Evolutionary conservation across 2,113 vertebrate species (phyloP), one percentile per base, ranked within the genome.

Genomic region (Ariopsis seemanni): DNA sequence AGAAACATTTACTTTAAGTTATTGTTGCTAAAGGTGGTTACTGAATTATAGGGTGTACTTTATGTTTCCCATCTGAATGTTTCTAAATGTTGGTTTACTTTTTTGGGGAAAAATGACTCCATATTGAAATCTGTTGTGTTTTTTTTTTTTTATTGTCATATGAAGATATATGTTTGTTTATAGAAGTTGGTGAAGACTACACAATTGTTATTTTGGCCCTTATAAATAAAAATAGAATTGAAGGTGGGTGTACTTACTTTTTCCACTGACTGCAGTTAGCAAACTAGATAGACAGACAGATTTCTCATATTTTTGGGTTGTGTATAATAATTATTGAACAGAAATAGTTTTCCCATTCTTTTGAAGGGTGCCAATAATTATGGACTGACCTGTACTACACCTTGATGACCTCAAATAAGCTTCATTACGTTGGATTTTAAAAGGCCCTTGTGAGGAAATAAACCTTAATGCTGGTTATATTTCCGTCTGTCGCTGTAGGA

Each of bases 401-500:
- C 20, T 10, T 10, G 2, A 48, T 11, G 18, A 22, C 17, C 34
- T 50, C 10, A 48, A 22, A 53, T 52, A 27, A 14, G 22, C 5
- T 78, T 78, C 52, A 27, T 78, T 55, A 52, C 6, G 1, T 2
- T 12, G 74, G 22, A 52, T 77, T 12, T 25, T n/a, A 77, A 78
- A 53, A 20, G 75, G 1, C 25, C 12, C 2, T 7, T 17, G 25
- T 57, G 1, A 27, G 11, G 22, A 17, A 27, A n/a, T 14, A 50
- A 42, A 75, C 7, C 53, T 82, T 65, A 17, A 14, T 22, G 20
- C 67, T 18, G 11, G 79, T 52, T 82, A 79, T 84, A 15, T 42
- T 7, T 83, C 8, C n/a, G 12, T 89, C 14, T 89, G 18, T 50
- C 27, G 52, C 30, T 74, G 1, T 7, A 95, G 95, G 88, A 95